phyloP scores from a whole-genome alignment of 1,140 invertebrate genomes.

The Zelostemma sp. region DNA sequence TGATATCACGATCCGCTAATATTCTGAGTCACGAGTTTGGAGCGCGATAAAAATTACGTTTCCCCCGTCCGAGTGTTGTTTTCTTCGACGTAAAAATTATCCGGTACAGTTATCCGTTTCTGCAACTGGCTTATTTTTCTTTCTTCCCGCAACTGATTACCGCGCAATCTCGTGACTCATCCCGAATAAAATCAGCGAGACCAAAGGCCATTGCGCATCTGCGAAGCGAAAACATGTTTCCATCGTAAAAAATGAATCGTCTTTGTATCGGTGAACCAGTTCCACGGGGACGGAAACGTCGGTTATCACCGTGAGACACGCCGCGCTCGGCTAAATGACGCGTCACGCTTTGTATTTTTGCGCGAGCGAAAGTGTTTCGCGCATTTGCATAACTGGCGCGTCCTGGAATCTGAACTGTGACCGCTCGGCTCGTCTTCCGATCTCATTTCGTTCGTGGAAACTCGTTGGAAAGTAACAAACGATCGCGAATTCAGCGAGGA shows the following conservation, averaged over 20 bases:
- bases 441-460: no score
- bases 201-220: slow-evolving; percentile 38
- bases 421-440: no score
- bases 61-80: slow-evolving; percentile 1
- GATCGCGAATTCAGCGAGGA: no score
- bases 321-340: slow-evolving; percentile 3
- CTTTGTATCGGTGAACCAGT: no score
- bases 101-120: slow-evolving; percentile 7
- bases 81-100: slow-evolving; percentile 21
- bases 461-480: no score
- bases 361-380: slow-evolving; percentile 39
- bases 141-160: slow-evolving; percentile 40
- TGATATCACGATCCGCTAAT: slow-evolving; percentile 40
- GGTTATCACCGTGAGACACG: no score
- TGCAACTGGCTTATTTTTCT: slow-evolving; percentile 14
- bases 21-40: slow-evolving; percentile 26
- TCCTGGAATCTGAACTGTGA: slow-evolving; percentile 19
- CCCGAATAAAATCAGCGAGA: slow-evolving; percentile 36
- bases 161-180: slow-evolving; percentile 37
- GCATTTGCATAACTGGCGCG: slow-evolving; percentile 23
- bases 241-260: no score
- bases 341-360: background rate
- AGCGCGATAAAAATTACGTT: slow-evolving; percentile 1
- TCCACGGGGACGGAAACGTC: no score
- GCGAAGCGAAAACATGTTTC: slow-evolving; percentile 5